Conservation (phyloP, 1,140 invertebrate genomes). For the Anastatus disparis region DNA sequence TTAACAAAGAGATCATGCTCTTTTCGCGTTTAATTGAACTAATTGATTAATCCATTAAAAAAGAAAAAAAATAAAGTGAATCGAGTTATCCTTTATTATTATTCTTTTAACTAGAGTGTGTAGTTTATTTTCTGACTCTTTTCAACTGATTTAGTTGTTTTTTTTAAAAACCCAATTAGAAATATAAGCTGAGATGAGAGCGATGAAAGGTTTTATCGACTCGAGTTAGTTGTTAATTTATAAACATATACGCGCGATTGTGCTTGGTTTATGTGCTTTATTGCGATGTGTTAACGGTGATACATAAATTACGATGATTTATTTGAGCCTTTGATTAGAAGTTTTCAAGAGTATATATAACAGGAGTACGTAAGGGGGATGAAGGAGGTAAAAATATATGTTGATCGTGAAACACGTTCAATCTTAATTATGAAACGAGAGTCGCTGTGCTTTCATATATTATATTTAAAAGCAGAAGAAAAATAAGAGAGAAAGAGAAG, state of each 20-base stretch:
- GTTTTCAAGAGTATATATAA: too few species aligned
- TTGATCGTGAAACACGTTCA: slow-evolving; percentile 24
- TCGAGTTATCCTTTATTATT: not conserved
- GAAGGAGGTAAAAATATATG: too few species aligned
- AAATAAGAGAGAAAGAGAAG: too few species aligned
- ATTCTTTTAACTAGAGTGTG: not conserved
- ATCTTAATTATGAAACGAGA: slow-evolving; percentile 39
- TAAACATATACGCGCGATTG: slow-evolving; percentile 13
- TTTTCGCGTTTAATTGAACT: too few species aligned
- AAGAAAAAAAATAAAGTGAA: too few species aligned
- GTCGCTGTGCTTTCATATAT: slow-evolving; percentile 15
- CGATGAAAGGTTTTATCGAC: slow-evolving; percentile 5
- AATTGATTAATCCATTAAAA: too few species aligned
- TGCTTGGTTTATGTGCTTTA: slow-evolving; percentile 17
- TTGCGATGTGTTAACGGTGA: slow-evolving; percentile 32
- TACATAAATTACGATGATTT: slow-evolving; percentile 41
- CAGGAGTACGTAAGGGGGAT: not conserved
- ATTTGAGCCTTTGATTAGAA: slow-evolving; percentile 39
- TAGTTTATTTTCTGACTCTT: not conserved
- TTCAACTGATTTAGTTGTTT: too few species aligned
- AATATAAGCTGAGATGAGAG: not conserved
- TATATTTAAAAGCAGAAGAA: slow-evolving; percentile 31
- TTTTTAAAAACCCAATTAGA: too few species aligned
- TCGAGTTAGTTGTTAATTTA: not conserved
- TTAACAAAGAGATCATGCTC: too few species aligned